A percentile compares a stretch with the other conserved stretches of the same genome.
Conservation (phyloP, 1,140 invertebrate genomes). For the Chrysopa pallens region DNA sequence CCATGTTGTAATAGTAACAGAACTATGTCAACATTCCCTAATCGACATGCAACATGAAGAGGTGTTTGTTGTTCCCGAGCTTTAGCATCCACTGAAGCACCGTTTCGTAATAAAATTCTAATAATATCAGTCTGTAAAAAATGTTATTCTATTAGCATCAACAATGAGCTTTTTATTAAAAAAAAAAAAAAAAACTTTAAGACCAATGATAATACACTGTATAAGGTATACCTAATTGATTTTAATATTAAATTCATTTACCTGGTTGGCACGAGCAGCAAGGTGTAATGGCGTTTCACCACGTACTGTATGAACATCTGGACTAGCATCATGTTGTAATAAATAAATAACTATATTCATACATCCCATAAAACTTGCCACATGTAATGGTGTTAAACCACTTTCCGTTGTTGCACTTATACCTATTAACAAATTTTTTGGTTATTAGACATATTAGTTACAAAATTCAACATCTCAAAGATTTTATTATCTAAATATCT, state of each 20-base stretch:
- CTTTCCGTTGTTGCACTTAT: slow-evolving; percentile 48
- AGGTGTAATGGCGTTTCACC: slow-evolving; percentile 96
- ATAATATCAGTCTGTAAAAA: slow-evolving; percentile 77
- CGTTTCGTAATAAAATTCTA: slow-evolving; percentile 84
- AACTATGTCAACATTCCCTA: slow-evolving; percentile 88
- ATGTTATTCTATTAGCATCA: too few relatives aligned
- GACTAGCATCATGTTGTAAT: slow-evolving; percentile 83
- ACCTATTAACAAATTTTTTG: slow-evolving; percentile 14
- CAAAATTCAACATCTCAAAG: too few relatives aligned
- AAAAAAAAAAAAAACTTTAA: too few relatives aligned
- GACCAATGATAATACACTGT: too few relatives aligned
- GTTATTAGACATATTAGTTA: background rate
- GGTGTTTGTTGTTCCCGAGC: slow-evolving; percentile 88
- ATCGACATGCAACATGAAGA: slow-evolving; percentile 76
- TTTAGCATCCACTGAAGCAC: slow-evolving; percentile 80
- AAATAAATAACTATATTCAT: slow-evolving; percentile 98
- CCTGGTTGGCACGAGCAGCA: slow-evolving; percentile 88
- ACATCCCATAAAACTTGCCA: slow-evolving; percentile 97
- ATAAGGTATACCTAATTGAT: too few relatives aligned
- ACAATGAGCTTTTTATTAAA: too few relatives aligned
- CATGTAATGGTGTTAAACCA: slow-evolving; percentile 91
- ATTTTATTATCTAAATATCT: too few relatives aligned
- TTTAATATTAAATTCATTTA: slow-evolving; percentile 19
- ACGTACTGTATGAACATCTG: slow-evolving; percentile 85
- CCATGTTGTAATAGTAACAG: slow-evolving; percentile 81